Percentiles rank a stretch among this genome's conserved stretches.
phyloP scores from a whole-genome alignment of 1,140 invertebrate genomes.

The Leptinotarsa defecta region DNA sequence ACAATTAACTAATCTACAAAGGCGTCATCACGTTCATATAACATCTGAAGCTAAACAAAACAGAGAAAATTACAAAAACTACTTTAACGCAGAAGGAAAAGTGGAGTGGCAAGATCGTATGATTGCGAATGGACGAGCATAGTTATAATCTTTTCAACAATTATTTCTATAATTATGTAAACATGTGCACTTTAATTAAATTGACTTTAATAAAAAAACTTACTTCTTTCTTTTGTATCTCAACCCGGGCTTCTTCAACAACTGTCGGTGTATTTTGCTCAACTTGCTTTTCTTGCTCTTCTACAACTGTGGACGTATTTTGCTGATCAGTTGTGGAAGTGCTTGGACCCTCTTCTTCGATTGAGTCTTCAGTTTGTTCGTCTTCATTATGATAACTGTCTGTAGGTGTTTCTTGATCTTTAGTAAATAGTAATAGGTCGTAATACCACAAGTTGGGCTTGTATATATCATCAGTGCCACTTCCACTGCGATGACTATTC shows the following conservation, averaged over 20 bases:
- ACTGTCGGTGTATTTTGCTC: not conserved
- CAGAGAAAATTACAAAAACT: conserved; percentile 7
- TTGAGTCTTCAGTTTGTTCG: not conserved
- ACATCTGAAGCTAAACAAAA: not conserved
- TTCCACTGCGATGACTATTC: conserved; percentile 1
- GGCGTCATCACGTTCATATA: no score
- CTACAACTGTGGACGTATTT: not conserved
- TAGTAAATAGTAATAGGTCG: conserved; percentile 20
- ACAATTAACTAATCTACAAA: not conserved
- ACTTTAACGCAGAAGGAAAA: conserved; percentile 16
- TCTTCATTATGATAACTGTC: not conserved
- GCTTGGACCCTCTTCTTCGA: no score
- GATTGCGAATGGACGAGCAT: conserved; percentile 10
- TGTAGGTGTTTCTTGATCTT: conserved; percentile 20
- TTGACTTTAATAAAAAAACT: not conserved
- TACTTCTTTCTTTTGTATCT: not conserved
- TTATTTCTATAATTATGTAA: not conserved
- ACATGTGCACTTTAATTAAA: not conserved
- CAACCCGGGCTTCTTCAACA: not conserved
- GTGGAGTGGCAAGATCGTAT: conserved; percentile 16
- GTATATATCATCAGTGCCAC: conserved; percentile 26
- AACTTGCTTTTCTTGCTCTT: not conserved
- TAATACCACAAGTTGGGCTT: conserved; percentile 25
- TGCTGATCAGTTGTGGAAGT: not conserved
- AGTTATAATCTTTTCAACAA: not conserved